Evolutionary conservation across 2,888 invertebrate genomes (phyloP), one percentile per base, ranked within the genome.

Genomic region (Erebia palarica): DNA sequence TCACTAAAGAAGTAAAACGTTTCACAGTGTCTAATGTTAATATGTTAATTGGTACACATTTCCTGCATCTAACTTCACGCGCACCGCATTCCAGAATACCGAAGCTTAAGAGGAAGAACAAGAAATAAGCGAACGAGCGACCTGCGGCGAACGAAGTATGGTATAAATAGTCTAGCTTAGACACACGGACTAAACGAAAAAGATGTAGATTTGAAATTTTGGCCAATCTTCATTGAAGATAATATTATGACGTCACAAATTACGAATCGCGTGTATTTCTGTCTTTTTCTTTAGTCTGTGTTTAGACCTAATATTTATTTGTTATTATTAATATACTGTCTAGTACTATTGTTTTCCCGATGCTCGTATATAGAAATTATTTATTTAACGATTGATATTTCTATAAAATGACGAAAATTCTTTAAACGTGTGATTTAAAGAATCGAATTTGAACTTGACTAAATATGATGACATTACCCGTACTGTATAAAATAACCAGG

Each of bases 21-120:
- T 75, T 75, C 67, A 74, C 69, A 68, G 60, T 69, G 5, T 7
- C 14, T 27, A 21, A 57, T 18, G 16, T 61, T 44, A 68, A 27
- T 47, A 42, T 70, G 18, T 21, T 18, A 63, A 57, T 63, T 18
- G 44, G 51, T 67, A 71, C 78, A 77, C 78, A 75, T 71, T 71
- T 75, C 79, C 75, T 75, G 76, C 81, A 81, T 76, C 84, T 89
- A 91, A 91, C 88, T 75, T 59, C 89, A 89, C 91, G 73, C 80
- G 90, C 92, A 91, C 87, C 86, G 82, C 86, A 84, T 92, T 91
- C 74, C 93, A 93, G 93, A 86, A 93, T 93, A 82, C 93, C 93
- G 86, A 93, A 92, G 86, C 85, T 91, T 81, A 93, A 91, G 86
- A 82, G 87, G 89, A 92, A 90, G 88, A 91, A 89, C 89, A 92